Evolutionary conservation across 1,140 invertebrate species (phyloP), one percentile per base, ranked within the genome.

Genomic region (Zaprionus lachaisei): DNA sequence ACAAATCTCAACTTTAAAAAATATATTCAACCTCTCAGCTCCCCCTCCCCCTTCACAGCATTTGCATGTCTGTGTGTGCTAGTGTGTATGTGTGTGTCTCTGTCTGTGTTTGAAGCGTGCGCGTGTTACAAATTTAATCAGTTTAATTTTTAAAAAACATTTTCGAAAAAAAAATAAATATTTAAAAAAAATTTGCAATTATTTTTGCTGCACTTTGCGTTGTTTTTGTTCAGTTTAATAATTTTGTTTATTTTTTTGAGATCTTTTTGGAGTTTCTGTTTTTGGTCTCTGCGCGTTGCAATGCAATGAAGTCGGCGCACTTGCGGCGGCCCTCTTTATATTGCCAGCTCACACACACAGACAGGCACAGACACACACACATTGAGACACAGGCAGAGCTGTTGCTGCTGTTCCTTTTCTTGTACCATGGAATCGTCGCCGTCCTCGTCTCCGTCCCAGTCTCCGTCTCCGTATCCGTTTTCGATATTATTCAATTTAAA

Each of bases 321-420:
- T 75, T 71, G 72, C 22, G 17, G 72, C 72, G 67, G 72, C 72
- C 57, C 58, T 67, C 72, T 77, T 76, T 75, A 75, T 75, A 75
- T 70, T 60, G 57, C 58, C 58, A 69, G 56, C 7, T 62, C 58
- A 28, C 26, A 61, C 64, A 61, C 56, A 68, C 64, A 44, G 12
- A 17, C 49, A 47, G 31, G 11, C 37, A 58, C 49, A 51, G 1
- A 22, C 62, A 58, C 28, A 37, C n/a, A 51, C 54, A 68, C 14
- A 55, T 5, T 55, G 28, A 64, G 2, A n/a, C 5, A 54, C 5
- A 55, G 7, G 20, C 9, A 38, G 5, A 51, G 51, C 28, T 14
- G 20, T 24, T 44, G 31, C 41, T 54, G 24, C 44, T 34, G 28
- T 62, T 47, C 61, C 61, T n/a, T 63, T 54, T 49, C 34, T 58